phyloP scores from a whole-genome alignment of 2,888 invertebrate genomes.

The Argyresthia goedartella region DNA sequence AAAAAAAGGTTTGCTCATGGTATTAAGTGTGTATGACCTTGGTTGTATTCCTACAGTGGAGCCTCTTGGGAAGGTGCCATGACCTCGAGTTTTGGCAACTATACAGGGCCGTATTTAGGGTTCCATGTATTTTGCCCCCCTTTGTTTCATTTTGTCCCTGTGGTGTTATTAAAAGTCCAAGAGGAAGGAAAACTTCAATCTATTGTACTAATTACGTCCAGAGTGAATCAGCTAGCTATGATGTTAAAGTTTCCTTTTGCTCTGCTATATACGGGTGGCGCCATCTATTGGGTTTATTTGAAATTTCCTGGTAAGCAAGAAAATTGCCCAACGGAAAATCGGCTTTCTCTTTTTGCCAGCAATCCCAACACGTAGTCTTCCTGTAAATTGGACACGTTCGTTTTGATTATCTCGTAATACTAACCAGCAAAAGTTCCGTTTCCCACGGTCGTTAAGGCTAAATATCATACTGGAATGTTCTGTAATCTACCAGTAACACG shows the following conservation, averaged over 20 bases:
- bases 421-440: too few species aligned
- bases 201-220: not conserved
- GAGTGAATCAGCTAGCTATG: not conserved
- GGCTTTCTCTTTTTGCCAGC: too few species aligned
- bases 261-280: not conserved
- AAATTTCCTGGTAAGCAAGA: not conserved
- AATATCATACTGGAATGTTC: too few species aligned
- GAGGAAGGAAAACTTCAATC: not conserved
- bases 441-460: too few species aligned
- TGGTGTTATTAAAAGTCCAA: not conserved
- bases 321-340: too few species aligned
- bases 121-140: too few species aligned
- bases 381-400: too few species aligned
- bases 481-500: too few species aligned
- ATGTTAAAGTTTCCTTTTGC: not conserved
- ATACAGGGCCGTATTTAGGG: not conserved
- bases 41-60: slow-evolving; percentile 20
- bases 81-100: slow-evolving; percentile 1
- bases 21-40: slow-evolving; percentile 14
- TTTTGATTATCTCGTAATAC: too few species aligned
- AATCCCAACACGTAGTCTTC: too few species aligned
- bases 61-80: slow-evolving; percentile 21
- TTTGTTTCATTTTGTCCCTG: too few species aligned
- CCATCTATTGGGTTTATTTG: not conserved
- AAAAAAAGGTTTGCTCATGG: not conserved